phyloP scores from a whole-genome alignment of 2,888 invertebrate species.

The Noctua janthe region DNA sequence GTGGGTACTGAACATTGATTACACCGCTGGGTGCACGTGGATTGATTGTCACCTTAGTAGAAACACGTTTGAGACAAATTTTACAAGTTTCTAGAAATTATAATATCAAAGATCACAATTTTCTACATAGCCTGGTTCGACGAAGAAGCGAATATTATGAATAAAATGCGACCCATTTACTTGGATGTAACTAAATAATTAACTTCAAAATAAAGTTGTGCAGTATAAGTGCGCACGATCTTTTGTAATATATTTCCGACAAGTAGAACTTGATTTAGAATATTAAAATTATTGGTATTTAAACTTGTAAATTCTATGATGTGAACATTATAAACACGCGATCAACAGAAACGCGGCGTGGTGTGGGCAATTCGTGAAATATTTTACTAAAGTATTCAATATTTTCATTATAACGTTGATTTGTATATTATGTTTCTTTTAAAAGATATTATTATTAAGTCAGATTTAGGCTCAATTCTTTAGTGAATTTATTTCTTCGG shows the following conservation, averaged over 20 bases:
- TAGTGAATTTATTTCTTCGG: constrained; percentile 19
- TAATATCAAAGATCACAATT: too few species aligned
- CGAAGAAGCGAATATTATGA: background rate
- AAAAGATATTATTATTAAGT: constrained; percentile 39
- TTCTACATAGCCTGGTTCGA: background rate
- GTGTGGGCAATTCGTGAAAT: constrained; percentile 46
- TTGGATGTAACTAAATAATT: background rate
- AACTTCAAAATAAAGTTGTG: background rate
- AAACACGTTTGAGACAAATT: too few species aligned
- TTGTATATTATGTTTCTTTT: constrained; percentile 46
- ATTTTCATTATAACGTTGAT: constrained; percentile 33
- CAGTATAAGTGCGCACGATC: background rate
- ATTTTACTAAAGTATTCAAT: constrained; percentile 38
- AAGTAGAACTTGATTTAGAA: background rate
- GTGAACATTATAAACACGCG: constrained; percentile 14
- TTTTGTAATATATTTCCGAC: constrained; percentile 45
- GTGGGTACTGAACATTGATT: too few species aligned
- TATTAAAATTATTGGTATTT: constrained; percentile 8
- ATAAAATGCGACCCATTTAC: background rate
- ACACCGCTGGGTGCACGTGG: too few species aligned
- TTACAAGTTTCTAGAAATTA: too few species aligned
- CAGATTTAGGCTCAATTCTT: constrained; percentile 24
- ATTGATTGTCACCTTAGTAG: too few species aligned
- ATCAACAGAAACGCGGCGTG: constrained; percentile 40
- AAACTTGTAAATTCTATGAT: background rate